Conservation (phyloP, 2,113 vertebrate genomes). For the Gnathonemus echidnorhynchus region DNA sequence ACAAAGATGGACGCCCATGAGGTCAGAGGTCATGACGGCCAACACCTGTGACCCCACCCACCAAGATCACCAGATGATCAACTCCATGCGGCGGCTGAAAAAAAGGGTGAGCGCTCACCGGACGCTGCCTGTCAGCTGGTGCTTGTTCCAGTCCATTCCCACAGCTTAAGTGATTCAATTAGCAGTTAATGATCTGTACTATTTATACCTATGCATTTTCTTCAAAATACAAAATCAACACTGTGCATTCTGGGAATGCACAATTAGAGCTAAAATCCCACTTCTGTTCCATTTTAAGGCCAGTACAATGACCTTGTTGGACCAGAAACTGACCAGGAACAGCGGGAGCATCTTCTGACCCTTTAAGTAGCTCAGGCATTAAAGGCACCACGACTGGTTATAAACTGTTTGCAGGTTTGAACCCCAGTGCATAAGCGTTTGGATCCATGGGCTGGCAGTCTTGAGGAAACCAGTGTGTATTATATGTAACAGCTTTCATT, state of each 20-base stretch:
- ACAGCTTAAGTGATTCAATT: background rate
- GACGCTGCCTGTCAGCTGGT: background rate
- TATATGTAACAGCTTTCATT: background rate
- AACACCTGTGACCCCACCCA: background rate
- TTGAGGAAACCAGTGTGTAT: background rate
- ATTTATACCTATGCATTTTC: background rate
- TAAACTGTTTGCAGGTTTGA: background rate
- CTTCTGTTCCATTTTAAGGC: background rate
- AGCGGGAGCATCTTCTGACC: background rate
- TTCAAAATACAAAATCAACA: background rate
- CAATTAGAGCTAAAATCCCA: background rate
- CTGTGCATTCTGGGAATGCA: background rate
- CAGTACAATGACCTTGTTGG: background rate
- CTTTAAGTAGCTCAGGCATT: background rate
- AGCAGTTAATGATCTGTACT: conserved; percentile 9
- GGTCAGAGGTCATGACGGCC: background rate
- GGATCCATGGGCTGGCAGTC: background rate
- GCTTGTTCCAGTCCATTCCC: background rate
- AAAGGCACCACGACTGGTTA: background rate
- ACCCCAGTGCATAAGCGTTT: background rate
- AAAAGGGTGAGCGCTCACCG: background rate
- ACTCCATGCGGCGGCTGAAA: background rate
- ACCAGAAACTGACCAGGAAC: background rate
- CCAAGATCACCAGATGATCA: background rate
- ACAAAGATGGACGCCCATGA: background rate